Evolutionary conservation across 1,140 invertebrate genomes (phyloP), one percentile per base, ranked within the genome.

Genomic region (Manduca sexta): DNA sequence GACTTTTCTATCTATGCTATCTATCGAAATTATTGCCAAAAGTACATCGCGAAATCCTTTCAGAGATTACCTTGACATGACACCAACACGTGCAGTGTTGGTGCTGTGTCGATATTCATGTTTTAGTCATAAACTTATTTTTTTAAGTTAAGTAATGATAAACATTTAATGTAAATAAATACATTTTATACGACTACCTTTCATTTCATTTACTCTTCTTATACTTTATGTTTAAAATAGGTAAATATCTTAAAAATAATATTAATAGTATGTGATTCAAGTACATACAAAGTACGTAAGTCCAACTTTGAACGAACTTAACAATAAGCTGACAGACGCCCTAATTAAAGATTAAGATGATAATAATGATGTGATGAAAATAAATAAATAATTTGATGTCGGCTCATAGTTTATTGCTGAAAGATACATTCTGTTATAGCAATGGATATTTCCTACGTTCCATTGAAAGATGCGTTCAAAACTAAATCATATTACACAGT

Each of bases 81-180:
- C 53, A 74, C 70, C 71, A 57, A 52, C 46, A 39, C 45, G 45
- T 11, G 11, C 10, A 29, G 37, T 52, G 60, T 59, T 39, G 79
- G 69, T 80, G 55, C 65, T 63, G 44, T 77, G 76, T 75, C 64
- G 79, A 80, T 77, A 65, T 55, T 37, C 57, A 56, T 54, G 60
- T 64, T 35, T 72, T 78, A 81, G 80, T 81, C 69, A 77, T 84
- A 61, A 49, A 54, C 63, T 68, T 62, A 39, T 49, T 81, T 73
- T 64, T 60, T 51, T 74, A 75, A 45, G 52, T 60, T 69, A 67
- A 63, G 60, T 49, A 50, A 65, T 62, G 53, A 50, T 69, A 56
- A 50, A 45, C 65, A 67, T 70, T 66, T 63, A 60, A 58, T 63
- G 80, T 84, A 81, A 84, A 84, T 84, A 84, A 78, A 80, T 41